Percentiles rank a stretch among this genome's conserved stretches.
Evolutionary conservation across 2,113 vertebrate genomes (phyloP).

Genomic region (Mionectes macconnelli): DNA sequence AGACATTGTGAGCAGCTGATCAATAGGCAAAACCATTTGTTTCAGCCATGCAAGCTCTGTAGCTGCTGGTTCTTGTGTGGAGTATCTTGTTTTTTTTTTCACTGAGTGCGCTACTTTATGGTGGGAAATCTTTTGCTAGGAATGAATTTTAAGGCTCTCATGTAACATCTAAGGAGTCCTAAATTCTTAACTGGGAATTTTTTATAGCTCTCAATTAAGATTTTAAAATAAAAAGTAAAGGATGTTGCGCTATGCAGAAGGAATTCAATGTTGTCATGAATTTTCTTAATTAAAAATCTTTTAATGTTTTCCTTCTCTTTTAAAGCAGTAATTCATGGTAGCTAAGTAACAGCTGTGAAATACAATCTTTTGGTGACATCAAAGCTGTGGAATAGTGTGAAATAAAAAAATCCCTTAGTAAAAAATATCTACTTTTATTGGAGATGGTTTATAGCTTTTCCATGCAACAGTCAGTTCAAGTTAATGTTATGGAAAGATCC

Average conservation of each 20-base stretch:
- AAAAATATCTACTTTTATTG: background rate
- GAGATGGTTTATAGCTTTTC: background rate
- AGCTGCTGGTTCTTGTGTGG: background rate
- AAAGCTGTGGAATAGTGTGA: background rate
- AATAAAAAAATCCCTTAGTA: background rate
- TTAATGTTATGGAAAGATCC: background rate
- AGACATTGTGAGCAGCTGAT: background rate
- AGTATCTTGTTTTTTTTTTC: background rate
- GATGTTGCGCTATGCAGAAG: background rate
- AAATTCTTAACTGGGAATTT: conserved; percentile 41
- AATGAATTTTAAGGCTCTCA: background rate
- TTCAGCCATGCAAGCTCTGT: background rate
- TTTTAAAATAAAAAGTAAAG: conserved; percentile 31
- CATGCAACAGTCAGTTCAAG: background rate
- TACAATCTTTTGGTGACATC: conserved; percentile 4
- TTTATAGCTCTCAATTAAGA: conserved; percentile 50
- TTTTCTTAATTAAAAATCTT: conserved; percentile 57
- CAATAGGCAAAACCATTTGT: background rate
- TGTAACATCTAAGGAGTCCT: background rate
- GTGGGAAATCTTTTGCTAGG: background rate
- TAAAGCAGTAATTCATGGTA: background rate
- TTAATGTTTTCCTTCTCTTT: background rate
- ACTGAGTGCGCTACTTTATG: background rate
- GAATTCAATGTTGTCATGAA: background rate
- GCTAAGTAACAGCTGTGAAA: conserved; percentile 21